Conservation (phyloP, 2,888 invertebrate species). For the Sphecodes monilicornis region DNA sequence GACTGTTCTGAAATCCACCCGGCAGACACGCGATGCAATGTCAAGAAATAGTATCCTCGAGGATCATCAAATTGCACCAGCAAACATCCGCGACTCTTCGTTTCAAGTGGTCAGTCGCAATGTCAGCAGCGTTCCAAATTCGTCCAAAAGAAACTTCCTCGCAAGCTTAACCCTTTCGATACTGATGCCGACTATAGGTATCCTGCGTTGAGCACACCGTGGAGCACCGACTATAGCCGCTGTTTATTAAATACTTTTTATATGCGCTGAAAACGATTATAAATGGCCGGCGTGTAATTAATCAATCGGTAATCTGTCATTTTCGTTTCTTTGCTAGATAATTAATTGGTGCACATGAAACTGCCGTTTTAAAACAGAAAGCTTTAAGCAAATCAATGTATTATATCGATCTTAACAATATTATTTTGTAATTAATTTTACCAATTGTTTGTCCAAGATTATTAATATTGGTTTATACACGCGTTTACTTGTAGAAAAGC, state of each 20-base stretch:
- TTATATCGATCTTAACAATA: not conserved
- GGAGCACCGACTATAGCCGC: not conserved
- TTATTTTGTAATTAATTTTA: not conserved
- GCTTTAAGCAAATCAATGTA: not conserved
- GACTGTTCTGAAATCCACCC: not conserved
- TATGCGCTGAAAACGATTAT: not conserved
- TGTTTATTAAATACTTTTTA: conserved; percentile 2
- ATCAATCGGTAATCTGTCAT: not conserved
- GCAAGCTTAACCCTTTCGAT: not conserved
- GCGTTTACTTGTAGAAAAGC: too few species aligned
- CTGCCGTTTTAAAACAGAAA: not conserved
- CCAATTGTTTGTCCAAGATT: not conserved
- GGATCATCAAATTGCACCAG: not conserved
- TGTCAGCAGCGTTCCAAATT: not conserved
- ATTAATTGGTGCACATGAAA: not conserved
- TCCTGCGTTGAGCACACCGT: not conserved
- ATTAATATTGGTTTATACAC: not conserved
- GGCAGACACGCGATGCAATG: not conserved
- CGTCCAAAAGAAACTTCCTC: not conserved
- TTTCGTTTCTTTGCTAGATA: not conserved
- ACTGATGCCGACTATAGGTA: not conserved
- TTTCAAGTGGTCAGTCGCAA: not conserved
- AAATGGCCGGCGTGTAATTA: conserved; percentile 1
- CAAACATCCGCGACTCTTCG: conserved; percentile 1
- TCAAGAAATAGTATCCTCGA: conserved; percentile 1